A percentile compares a stretch with the other conserved stretches of the same genome.
phyloP scores from a whole-genome alignment of 2,113 vertebrate genomes.

The Mastomys coucha region DNA sequence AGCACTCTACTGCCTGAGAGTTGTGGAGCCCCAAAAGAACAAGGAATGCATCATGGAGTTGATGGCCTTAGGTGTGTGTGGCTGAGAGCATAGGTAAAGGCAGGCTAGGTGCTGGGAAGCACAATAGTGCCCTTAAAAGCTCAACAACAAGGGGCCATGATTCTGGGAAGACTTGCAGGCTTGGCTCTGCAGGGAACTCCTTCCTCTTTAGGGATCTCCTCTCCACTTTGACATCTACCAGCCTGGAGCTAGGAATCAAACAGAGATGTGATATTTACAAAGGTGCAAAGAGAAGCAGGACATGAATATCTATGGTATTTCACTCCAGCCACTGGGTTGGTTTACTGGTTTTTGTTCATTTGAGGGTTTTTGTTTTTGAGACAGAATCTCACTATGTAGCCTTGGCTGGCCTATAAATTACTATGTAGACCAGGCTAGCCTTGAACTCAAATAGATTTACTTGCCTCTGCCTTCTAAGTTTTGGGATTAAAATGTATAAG shows the following conservation, averaged over 20 bases:
- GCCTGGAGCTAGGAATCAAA: background rate
- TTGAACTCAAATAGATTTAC: too few relatives aligned
- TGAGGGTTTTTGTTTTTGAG: background rate
- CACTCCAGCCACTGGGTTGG: background rate
- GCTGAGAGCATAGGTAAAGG: fast-evolving
- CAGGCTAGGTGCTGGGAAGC: background rate
- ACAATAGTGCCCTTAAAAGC: slow-evolving; percentile 56
- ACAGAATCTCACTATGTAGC: background rate
- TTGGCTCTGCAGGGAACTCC: background rate
- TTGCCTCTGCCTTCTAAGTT: background rate
- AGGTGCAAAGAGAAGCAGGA: background rate
- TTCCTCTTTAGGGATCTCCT: background rate
- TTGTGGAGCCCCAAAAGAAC: background rate
- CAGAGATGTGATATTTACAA: background rate
- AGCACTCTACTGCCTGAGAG: background rate
- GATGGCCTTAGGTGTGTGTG: background rate
- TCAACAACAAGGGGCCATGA: background rate
- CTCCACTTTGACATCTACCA: background rate
- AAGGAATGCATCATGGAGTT: fast-evolving
- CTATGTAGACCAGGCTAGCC: background rate
- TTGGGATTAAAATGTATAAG: background rate
- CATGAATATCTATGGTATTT: background rate
- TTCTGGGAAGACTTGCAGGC: too few relatives aligned
- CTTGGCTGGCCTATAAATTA: background rate
- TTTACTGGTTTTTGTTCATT: background rate